These are phyloP conservation scores for Athalia cordata DNA, from an alignment of 2,888 invertebrate species.

Conservation along the genomic window DNA sequence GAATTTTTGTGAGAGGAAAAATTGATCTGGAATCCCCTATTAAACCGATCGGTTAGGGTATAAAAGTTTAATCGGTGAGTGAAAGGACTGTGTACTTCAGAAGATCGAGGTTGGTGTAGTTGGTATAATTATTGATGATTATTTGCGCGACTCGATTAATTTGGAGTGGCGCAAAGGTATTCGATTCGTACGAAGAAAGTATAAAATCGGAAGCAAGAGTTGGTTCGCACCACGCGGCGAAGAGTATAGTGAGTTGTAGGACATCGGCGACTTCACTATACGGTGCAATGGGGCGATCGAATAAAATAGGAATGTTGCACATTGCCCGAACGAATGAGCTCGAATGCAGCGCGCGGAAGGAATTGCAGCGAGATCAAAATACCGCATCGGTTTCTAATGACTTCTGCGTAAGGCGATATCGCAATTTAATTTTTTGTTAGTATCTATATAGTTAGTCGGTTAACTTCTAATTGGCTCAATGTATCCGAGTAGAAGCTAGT, in stretches of 20 bases:
- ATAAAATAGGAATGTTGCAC: conserved; percentile 18
- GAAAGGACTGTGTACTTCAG: too few relatives aligned
- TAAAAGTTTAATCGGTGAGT: too few relatives aligned
- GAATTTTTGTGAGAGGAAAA: too few relatives aligned
- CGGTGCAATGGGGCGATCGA: background rate
- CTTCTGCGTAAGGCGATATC: conserved; percentile 44
- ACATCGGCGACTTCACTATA: background rate
- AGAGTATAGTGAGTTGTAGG: background rate
- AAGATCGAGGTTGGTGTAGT: too few relatives aligned
- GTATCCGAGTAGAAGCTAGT: conserved; percentile 41
- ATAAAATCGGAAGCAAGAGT: background rate
- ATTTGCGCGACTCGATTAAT: too few relatives aligned
- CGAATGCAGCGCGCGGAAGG: background rate
- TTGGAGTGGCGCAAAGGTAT: too few relatives aligned
- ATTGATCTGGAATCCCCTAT: too few relatives aligned
- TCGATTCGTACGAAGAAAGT: too few relatives aligned
- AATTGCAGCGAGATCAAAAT: conserved; percentile 24
- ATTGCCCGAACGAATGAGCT: conserved; percentile 14
- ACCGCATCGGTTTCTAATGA: conserved; percentile 42
- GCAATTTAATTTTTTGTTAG: conserved; percentile 38
- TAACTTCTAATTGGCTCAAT: conserved; percentile 39
- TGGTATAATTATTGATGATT: too few relatives aligned
- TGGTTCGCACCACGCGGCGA: too few relatives aligned
- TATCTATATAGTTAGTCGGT: conserved; percentile 7
- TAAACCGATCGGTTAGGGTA: too few relatives aligned